Evolutionary conservation across 1,140 invertebrate species (phyloP).

Genomic region (Lithobius niger): DNA sequence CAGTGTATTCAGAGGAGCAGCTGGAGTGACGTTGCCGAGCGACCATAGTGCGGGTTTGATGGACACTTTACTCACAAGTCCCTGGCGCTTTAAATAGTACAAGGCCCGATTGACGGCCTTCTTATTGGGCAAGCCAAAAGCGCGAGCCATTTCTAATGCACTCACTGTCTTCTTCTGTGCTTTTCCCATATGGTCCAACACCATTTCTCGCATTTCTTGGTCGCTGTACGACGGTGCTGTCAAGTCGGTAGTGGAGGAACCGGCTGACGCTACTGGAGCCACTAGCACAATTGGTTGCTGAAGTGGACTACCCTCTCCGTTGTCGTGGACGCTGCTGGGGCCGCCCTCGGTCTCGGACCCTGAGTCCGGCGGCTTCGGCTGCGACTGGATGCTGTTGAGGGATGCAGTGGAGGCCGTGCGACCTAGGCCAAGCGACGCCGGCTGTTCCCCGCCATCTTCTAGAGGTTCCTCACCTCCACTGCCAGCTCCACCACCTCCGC

Average conservation of each 20-base stretch:
- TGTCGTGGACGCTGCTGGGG: too few relatives aligned
- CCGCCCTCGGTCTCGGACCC: background rate
- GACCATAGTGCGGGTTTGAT: conserved; percentile 21
- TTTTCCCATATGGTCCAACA: conserved; percentile 6
- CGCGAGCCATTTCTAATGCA: conserved; percentile 22
- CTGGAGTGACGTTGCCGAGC: background rate
- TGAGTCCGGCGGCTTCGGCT: background rate
- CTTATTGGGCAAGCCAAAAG: conserved; percentile 20
- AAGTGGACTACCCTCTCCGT: too few relatives aligned
- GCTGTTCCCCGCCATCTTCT: background rate
- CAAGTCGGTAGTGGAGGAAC: background rate
- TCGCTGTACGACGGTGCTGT: background rate
- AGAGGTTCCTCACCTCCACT: background rate
- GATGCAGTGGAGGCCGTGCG: conserved; percentile 1
- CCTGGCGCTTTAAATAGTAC: conserved; percentile 22
- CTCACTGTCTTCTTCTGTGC: conserved; percentile 14
- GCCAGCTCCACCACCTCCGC: background rate
- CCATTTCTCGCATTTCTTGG: conserved; percentile 9
- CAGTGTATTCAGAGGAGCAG: conserved; percentile 2
- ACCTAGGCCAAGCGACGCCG: background rate
- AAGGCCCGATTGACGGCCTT: conserved; percentile 24
- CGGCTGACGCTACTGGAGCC: too few relatives aligned
- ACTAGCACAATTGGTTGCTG: too few relatives aligned
- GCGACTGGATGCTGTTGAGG: background rate
- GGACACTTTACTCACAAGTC: conserved; percentile 19